Conservation (phyloP, 2,797 vertebrate species). For the Anabas testudineus region DNA sequence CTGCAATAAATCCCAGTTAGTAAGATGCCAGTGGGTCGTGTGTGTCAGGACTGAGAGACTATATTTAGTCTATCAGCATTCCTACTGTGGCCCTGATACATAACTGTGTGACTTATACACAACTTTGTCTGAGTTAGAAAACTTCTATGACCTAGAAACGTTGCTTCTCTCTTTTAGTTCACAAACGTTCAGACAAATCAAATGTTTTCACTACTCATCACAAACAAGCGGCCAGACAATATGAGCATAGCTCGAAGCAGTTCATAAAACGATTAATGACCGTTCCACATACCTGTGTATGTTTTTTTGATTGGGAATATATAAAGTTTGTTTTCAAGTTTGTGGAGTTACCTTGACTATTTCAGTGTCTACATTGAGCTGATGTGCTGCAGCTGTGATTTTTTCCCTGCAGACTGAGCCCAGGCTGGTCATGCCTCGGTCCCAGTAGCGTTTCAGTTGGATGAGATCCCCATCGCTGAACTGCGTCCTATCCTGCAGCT, state of each 20-base stretch:
- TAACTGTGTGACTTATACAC: constrained; percentile 63
- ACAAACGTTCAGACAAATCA: constrained; percentile 31
- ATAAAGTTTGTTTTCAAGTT: background rate
- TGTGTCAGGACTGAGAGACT: constrained; percentile 56
- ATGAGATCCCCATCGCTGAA: constrained; percentile 95
- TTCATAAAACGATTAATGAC: constrained; percentile 1
- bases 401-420: constrained; percentile 98
- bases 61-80: constrained; percentile 70
- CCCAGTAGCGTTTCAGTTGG: constrained; percentile 98
- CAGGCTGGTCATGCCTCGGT: constrained; percentile 98
- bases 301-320: background rate
- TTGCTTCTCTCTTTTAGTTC: constrained; percentile 17
- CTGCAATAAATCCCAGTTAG: constrained; percentile 41
- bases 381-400: constrained; percentile 94
- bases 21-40: constrained; percentile 55
- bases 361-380: constrained; percentile 97
- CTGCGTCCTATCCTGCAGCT: constrained; percentile 98
- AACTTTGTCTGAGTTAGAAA: constrained; percentile 61
- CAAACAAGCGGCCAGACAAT: constrained; percentile 13
- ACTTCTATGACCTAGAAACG: constrained; percentile 56
- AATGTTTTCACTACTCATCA: constrained; percentile 33
- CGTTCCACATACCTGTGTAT: background rate
- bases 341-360: constrained; percentile 92
- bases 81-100: constrained; percentile 48
- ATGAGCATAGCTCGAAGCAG: background rate